Base-by-base conservation (phyloP, 2,113 vertebrate species). In the Ceyx melanurus region DNA sequence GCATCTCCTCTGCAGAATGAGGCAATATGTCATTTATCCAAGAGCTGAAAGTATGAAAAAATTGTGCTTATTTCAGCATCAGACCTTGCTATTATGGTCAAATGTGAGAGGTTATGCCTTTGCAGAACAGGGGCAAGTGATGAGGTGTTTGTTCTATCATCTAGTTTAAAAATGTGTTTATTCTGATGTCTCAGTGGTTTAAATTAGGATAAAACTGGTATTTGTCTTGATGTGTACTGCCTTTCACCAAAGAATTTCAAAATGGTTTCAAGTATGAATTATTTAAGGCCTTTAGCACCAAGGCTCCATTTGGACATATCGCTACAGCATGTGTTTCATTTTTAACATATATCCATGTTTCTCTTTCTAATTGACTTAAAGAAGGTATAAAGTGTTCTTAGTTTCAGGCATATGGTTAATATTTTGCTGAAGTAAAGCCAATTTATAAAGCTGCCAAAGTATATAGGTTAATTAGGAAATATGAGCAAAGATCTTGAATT, bases 361-460 rank as follows among this genome's bases (percentile, higher is more conserved):
- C 82, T 91, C 20, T 85, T 94, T 87, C 28, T 14, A 64, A 17
- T 29, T 73, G 76, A 56, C 42, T 74, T 57, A 6, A 26, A 46
- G 33, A 71, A 92, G 75, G 35, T 72, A 75, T 42, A 61, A 51
- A 60, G 66, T 48, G 15, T 54, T 35, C 53, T 60, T 65, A 21
- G 31, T 50, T 92, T 90, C 40, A 90, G 75, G 50, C 56, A 82
- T 62, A 83, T 91, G 66, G 73, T 54, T 96, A 88, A 82, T 92
- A 67, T 76, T 94, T 87, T 82, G 58, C 60, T 91, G 81, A 79
- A 74, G 6, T 29, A 9, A 85, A 76, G 75, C 84, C 58, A 48
- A 15, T 86, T 77, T 71, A 8, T 11, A 46, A 60, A 78, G 78
- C 64, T 82, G 42, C 70, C 0, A 0, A 65, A 67, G n/a, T 56